phyloP scores from a whole-genome alignment of 2,888 invertebrate species.

The Uloborus plumipes region DNA sequence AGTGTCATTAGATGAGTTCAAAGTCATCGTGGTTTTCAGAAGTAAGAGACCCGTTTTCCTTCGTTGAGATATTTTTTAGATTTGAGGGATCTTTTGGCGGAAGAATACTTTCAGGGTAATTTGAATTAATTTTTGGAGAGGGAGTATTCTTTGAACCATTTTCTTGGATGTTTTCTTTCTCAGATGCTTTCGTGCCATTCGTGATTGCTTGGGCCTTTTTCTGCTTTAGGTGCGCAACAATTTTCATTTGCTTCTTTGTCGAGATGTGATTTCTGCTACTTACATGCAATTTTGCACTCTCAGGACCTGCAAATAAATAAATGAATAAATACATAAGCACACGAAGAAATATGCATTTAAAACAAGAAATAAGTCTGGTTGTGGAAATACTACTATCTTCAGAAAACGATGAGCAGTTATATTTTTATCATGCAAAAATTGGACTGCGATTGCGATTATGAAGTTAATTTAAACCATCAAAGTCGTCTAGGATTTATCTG shows the following conservation, averaged over 20 bases:
- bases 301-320: conserved; percentile 15
- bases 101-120: not conserved
- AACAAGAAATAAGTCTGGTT: no score
- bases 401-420: no score
- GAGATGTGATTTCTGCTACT: conserved; percentile 37
- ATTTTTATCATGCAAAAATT: no score
- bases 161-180: no score
- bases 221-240: not conserved
- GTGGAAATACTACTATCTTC: no score
- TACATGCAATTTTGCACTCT: conserved; percentile 32
- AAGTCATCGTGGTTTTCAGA: conserved; percentile 20
- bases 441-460: no score
- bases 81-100: not conserved
- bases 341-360: not conserved
- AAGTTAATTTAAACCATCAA: no score
- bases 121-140: not conserved
- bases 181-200: no score
- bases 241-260: conserved; percentile 19
- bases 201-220: not conserved
- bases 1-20: conserved; percentile 19
- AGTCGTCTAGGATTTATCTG: no score
- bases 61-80: no score
- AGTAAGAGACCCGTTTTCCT: no score
- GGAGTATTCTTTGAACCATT: not conserved
- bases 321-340: not conserved